These are phyloP conservation scores for Pegoplata infirma DNA, from an alignment of 2,888 invertebrate species.

Conservation along the genomic window DNA sequence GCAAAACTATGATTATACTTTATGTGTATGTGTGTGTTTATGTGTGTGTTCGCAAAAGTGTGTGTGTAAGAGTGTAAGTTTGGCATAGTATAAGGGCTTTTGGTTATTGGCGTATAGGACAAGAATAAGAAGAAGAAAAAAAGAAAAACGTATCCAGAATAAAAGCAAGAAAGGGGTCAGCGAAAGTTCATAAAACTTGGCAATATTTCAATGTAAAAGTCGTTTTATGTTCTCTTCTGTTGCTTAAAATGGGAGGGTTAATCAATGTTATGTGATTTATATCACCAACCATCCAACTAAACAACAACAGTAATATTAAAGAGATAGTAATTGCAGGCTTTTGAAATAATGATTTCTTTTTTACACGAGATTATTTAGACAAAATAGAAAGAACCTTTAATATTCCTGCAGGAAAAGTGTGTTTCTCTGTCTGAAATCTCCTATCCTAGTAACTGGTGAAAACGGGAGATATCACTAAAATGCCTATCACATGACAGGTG, in stretches of 20 bases:
- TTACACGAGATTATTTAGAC: no score
- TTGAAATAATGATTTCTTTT: neutral
- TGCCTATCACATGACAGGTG: no score
- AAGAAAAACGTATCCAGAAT: slow-evolving; percentile 25
- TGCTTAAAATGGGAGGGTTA: slow-evolving; percentile 55
- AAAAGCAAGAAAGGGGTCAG: slow-evolving; percentile 45
- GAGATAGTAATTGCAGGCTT: neutral
- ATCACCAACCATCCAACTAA: slow-evolving; percentile 16
- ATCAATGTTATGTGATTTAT: slow-evolving; percentile 61
- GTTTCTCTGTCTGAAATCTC: no score
- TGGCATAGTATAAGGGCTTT: neutral
- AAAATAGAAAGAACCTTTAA: no score
- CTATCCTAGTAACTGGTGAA: no score
- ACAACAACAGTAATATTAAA: neutral
- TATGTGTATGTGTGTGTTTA: neutral
- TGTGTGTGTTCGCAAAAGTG: no score
- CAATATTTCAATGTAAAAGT: slow-evolving; percentile 59
- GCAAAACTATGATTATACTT: slow-evolving; percentile 54
- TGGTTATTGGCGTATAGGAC: no score
- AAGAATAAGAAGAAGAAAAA: no score
- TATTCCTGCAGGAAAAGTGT: no score
- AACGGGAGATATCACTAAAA: no score
- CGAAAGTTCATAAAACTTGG: slow-evolving; percentile 62
- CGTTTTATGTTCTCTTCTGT: slow-evolving; percentile 50
- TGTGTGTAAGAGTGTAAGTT: neutral